Evolutionary conservation across 1,140 invertebrate species (phyloP).

Genomic region (Tribolium madens): DNA sequence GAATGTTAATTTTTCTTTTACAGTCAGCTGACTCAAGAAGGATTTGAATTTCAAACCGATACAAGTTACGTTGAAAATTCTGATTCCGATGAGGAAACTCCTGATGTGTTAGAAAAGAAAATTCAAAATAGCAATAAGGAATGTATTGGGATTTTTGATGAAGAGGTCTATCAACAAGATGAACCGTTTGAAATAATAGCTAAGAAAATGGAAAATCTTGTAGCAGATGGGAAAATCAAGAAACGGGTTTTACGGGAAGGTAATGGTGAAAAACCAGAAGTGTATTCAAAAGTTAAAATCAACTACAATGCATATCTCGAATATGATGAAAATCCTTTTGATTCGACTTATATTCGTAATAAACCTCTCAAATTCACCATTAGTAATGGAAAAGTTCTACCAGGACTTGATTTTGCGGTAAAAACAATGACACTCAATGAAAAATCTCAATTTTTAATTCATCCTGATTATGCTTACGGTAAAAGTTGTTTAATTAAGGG

Average conservation of each 20-base stretch:
- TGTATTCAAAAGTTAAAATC: conserved; percentile 69
- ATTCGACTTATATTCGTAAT: conserved; percentile 72
- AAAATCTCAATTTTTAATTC: conserved; percentile 73
- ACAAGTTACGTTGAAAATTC: not conserved
- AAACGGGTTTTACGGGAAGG: conserved; percentile 64
- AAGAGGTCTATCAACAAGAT: conserved; percentile 14
- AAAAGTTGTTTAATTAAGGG: conserved; percentile 72
- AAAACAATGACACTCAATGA: conserved; percentile 74
- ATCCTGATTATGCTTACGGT: conserved; percentile 75
- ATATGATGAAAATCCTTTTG: conserved; percentile 76
- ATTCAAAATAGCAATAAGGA: not conserved
- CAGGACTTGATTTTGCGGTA: conserved; percentile 75
- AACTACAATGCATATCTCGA: conserved; percentile 79
- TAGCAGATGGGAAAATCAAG: conserved; percentile 51
- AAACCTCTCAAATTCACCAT: conserved; percentile 66
- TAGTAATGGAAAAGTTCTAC: conserved; percentile 67
- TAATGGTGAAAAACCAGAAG: conserved; percentile 68
- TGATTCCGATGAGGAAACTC: not conserved
- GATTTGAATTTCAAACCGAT: not conserved
- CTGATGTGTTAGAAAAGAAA: not conserved
- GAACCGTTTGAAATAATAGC: conserved; percentile 51
- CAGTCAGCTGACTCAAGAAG: not conserved
- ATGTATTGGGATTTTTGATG: conserved; percentile 26
- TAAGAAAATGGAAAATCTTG: conserved; percentile 51
- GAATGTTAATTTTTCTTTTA: not conserved